Evolutionary conservation across 2,888 invertebrate species (phyloP).

Genomic region (Tortricodes alternella): DNA sequence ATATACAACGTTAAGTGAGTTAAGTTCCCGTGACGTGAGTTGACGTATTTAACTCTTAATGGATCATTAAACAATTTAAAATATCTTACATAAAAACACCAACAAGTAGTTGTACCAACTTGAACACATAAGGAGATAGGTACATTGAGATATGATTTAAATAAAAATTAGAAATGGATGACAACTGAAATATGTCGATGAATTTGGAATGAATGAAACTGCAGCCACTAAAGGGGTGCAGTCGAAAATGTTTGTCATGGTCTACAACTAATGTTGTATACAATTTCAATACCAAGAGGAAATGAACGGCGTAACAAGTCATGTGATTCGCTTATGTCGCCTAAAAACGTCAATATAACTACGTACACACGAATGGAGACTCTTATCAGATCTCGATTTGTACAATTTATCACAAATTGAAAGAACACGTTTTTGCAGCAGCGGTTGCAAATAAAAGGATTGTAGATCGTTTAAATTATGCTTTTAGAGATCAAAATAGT

Average conservation of each 20-base stretch:
- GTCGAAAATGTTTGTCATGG: slow-evolving; percentile 8
- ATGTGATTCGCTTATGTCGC: slow-evolving; percentile 41
- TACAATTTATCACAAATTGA: slow-evolving; percentile 76
- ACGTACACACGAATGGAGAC: slow-evolving; percentile 63
- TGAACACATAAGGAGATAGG: slow-evolving; percentile 30
- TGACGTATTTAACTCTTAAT: slow-evolving; percentile 9
- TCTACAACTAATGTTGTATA: slow-evolving; percentile 17
- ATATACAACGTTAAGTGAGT: background rate
- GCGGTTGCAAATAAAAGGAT: slow-evolving; percentile 42
- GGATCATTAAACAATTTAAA: slow-evolving; percentile 27
- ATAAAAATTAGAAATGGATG: slow-evolving; percentile 1
- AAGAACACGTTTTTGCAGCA: slow-evolving; percentile 60
- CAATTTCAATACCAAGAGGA: slow-evolving; percentile 4
- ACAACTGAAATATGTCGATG: slow-evolving; percentile 23
- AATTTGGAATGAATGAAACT: slow-evolving; percentile 14
- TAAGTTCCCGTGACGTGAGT: slow-evolving; percentile 6
- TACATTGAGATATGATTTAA: slow-evolving; percentile 16
- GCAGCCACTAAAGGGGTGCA: too few species aligned
- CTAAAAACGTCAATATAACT: slow-evolving; percentile 67
- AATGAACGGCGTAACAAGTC: background rate
- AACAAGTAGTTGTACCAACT: slow-evolving; percentile 29
- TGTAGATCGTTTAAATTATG: slow-evolving; percentile 46
- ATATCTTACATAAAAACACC: slow-evolving; percentile 24
- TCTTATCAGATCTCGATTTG: slow-evolving; percentile 75
- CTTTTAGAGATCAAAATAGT: slow-evolving; percentile 44